A percentile compares a stretch with the other conserved stretches of the same genome.
phyloP scores from a whole-genome alignment of 2,888 invertebrate genomes.

The Pseudococcus viburni region DNA sequence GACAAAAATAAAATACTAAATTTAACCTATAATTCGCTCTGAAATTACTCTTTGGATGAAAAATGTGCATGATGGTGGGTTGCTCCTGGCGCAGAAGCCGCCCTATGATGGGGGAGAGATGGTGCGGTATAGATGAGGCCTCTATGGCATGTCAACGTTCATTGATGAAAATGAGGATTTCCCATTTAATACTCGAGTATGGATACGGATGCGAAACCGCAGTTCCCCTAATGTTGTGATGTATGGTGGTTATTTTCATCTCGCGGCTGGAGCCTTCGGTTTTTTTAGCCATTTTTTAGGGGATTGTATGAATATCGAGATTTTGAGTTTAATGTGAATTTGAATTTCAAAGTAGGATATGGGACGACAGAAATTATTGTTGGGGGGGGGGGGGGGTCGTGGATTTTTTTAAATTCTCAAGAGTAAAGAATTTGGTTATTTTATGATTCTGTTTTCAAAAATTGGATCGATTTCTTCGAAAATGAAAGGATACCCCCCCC shows the following conservation, averaged over 20 bases:
- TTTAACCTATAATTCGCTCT: constrained; percentile 40
- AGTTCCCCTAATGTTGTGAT: neutral
- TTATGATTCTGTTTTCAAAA: no score
- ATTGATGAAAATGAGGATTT: constrained; percentile 40
- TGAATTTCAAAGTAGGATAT: no score
- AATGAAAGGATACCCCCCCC: no score
- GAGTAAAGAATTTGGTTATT: no score
- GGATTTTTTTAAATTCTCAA: no score
- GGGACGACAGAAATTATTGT: no score
- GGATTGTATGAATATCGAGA: no score
- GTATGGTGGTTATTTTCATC: neutral
- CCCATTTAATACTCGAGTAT: neutral
- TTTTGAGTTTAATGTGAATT: no score
- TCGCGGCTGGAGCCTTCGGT: neutral
- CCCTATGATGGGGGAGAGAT: neutral
- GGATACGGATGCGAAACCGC: neutral
- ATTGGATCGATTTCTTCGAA: no score
- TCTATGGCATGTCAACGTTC: constrained; percentile 25
- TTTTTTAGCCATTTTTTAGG: no score
- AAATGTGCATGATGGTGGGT: neutral
- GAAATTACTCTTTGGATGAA: constrained; percentile 25
- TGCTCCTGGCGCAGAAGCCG: neutral
- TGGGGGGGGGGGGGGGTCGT: no score
- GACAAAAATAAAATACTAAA: constrained; percentile 39
- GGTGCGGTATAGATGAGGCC: neutral